Conservation (phyloP, 1,140 invertebrate genomes). For the honey bee (Apis mellifera) region Amel_HAv3.1 CM009939.2:3846001-3846500, state of each 20-base stretch:
- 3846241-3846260: constrained; percentile 16
- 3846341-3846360: constrained; percentile 52
- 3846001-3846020: neutral
- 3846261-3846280: constrained; percentile 46
- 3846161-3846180: constrained; percentile 32
- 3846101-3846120: constrained; percentile 15
- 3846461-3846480: neutral
- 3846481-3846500: neutral
- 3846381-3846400: constrained; percentile 2
- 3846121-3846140: constrained; percentile 34
- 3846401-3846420: neutral
- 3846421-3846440: neutral
- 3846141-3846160: constrained; percentile 34
- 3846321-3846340: constrained; percentile 43
- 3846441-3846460: too few relatives aligned
- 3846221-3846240: constrained; percentile 13
- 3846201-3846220: constrained; percentile 12
- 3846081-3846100: constrained; percentile 35
- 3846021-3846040: neutral
- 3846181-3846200: constrained; percentile 32
- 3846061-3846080: constrained; percentile 16
- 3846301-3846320: constrained; percentile 36
- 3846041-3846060: constrained; percentile 30
- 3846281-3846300: constrained; percentile 64
- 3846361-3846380: neutral